Evolutionary conservation across 1,140 invertebrate species (phyloP).

Genomic region (Riptortus pedestris): DNA sequence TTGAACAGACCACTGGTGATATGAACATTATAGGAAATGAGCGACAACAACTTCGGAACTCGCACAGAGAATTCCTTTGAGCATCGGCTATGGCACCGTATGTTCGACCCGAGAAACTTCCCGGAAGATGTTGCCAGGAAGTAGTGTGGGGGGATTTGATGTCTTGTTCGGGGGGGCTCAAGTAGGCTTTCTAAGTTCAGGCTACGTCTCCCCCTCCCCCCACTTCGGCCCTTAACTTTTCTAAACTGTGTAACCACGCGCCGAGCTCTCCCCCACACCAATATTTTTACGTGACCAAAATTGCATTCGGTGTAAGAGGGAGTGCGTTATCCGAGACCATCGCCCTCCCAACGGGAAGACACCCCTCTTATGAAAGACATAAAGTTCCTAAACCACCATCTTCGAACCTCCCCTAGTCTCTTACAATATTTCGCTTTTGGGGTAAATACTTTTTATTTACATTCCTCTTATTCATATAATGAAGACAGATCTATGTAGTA

Average conservation of each 20-base stretch:
- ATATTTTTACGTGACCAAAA: slow-evolving; percentile 25
- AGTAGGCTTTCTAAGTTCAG: slow-evolving; percentile 9
- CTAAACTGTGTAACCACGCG: slow-evolving; percentile 12
- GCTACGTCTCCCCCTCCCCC: too few relatives aligned
- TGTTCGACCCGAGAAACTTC: too few relatives aligned
- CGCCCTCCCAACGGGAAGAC: background rate
- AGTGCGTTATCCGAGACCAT: background rate
- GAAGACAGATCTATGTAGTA: too few relatives aligned
- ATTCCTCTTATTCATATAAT: background rate
- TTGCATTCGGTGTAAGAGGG: slow-evolving; percentile 18
- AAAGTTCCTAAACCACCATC: slow-evolving; percentile 1
- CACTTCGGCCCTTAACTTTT: slow-evolving; percentile 3
- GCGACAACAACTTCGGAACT: too few relatives aligned
- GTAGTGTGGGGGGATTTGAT: slow-evolving; percentile 7
- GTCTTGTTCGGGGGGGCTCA: background rate
- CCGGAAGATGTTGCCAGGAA: too few relatives aligned
- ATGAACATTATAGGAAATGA: too few relatives aligned
- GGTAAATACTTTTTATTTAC: slow-evolving; percentile 4
- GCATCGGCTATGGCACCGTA: too few relatives aligned
- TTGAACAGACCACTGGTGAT: too few relatives aligned
- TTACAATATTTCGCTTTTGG: slow-evolving; percentile 18
- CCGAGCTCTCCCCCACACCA: background rate
- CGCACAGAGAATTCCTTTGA: too few relatives aligned
- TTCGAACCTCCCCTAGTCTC: background rate
- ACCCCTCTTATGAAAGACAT: slow-evolving; percentile 21